These are phyloP conservation scores for Pseudopipra pipra DNA, from an alignment of 2,113 vertebrate species.

Conservation along the genomic window DNA sequence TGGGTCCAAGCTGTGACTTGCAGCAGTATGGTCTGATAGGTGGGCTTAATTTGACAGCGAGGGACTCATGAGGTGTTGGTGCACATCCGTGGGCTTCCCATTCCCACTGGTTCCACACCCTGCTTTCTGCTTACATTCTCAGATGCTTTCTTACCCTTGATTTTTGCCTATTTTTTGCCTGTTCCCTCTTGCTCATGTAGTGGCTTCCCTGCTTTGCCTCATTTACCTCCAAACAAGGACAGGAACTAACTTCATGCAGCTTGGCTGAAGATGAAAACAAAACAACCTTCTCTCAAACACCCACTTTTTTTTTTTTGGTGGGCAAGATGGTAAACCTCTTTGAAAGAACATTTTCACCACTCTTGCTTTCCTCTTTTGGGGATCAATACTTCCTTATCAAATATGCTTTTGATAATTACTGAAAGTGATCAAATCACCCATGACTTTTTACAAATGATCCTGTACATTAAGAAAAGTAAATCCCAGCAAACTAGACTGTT, in stretches of 20 bases:
- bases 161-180: background rate
- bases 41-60: background rate
- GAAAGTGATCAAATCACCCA: background rate
- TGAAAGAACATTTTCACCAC: background rate
- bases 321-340: background rate
- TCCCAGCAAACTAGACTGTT: background rate
- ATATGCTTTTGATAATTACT: background rate
- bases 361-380: background rate
- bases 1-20: background rate
- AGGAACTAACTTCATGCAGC: background rate
- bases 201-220: background rate
- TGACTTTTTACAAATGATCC: background rate
- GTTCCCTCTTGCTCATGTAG: background rate
- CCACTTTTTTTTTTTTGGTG: background rate
- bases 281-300: background rate
- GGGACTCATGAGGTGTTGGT: background rate
- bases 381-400: background rate
- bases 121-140: background rate
- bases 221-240: background rate
- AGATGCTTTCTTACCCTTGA: background rate
- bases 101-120: background rate
- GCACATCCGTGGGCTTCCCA: rapidly evolving
- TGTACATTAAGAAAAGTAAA: background rate
- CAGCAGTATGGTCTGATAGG: rapidly evolving
- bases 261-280: background rate